Percentiles rank a stretch among this genome's conserved stretches.
Evolutionary conservation across 2,888 invertebrate genomes (phyloP).

Genomic region (Callosobruchus maculatus): DNA sequence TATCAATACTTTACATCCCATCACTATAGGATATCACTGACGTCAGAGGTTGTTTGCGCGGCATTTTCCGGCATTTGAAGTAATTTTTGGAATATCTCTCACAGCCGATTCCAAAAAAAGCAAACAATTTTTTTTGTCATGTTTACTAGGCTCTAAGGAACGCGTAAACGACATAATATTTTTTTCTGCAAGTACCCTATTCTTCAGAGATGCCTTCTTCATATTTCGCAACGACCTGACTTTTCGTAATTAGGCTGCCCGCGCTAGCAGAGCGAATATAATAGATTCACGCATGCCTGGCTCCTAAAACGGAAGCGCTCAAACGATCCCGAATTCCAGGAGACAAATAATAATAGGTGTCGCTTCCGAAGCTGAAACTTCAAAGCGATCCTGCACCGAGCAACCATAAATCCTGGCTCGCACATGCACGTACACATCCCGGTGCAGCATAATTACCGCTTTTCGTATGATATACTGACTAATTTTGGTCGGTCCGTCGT

Average conservation of each 20-base stretch:
- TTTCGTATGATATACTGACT: constrained; percentile 19
- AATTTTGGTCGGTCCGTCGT: constrained; percentile 19
- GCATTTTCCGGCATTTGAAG: too few relatives aligned
- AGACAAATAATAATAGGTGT: background rate
- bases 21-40: too few relatives aligned
- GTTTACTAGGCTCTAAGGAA: too few relatives aligned
- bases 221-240: too few relatives aligned
- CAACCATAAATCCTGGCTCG: background rate
- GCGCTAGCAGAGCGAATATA: background rate
- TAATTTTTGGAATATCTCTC: too few relatives aligned
- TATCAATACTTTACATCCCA: too few relatives aligned
- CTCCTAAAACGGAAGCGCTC: background rate
- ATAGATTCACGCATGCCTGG: background rate
- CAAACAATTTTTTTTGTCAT: too few relatives aligned
- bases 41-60: too few relatives aligned
- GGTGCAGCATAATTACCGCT: background rate
- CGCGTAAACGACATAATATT: too few relatives aligned
- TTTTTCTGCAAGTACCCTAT: too few relatives aligned
- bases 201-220: too few relatives aligned
- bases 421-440: background rate
- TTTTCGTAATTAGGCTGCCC: background rate
- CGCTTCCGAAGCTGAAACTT: background rate
- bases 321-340: background rate
- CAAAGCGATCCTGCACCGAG: background rate
- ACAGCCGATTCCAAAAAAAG: too few relatives aligned